phyloP scores from a whole-genome alignment of 2,113 vertebrate genomes.

The Saccopteryx bilineata region DNA sequence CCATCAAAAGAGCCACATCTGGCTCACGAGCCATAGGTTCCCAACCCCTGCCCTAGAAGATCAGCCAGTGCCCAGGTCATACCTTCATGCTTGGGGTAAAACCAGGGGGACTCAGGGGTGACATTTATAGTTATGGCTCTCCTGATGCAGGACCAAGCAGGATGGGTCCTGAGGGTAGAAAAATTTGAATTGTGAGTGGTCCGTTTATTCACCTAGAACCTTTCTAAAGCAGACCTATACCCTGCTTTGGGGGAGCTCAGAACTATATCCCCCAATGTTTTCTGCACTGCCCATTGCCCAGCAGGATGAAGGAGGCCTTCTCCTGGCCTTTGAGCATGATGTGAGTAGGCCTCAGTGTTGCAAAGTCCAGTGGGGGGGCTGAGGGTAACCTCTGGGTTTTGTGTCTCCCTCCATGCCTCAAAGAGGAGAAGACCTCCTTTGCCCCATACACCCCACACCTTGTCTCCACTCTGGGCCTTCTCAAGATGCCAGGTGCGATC shows the following conservation, averaged over 20 bases:
- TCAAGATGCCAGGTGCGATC: neutral
- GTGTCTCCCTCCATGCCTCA: neutral
- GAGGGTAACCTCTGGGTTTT: neutral
- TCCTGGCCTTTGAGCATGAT: neutral
- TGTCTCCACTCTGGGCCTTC: neutral
- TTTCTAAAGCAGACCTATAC: neutral
- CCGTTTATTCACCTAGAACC: neutral
- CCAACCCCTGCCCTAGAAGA: neutral
- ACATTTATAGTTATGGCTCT: neutral
- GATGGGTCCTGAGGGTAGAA: neutral
- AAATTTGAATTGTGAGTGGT: neutral
- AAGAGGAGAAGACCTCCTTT: neutral
- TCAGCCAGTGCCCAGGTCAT: neutral
- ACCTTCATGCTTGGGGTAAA: neutral
- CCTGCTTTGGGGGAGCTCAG: neutral
- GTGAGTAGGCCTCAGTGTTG: neutral
- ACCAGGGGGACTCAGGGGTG: neutral
- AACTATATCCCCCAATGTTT: neutral
- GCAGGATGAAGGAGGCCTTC: neutral
- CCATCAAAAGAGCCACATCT: no score
- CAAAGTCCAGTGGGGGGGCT: neutral
- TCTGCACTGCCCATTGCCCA: neutral
- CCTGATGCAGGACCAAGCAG: neutral
- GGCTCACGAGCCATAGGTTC: no score
- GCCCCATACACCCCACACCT: neutral